These are phyloP conservation scores for Peromyscus leucopus DNA, from an alignment of 2,113 vertebrate species.

Conservation along the genomic window DNA sequence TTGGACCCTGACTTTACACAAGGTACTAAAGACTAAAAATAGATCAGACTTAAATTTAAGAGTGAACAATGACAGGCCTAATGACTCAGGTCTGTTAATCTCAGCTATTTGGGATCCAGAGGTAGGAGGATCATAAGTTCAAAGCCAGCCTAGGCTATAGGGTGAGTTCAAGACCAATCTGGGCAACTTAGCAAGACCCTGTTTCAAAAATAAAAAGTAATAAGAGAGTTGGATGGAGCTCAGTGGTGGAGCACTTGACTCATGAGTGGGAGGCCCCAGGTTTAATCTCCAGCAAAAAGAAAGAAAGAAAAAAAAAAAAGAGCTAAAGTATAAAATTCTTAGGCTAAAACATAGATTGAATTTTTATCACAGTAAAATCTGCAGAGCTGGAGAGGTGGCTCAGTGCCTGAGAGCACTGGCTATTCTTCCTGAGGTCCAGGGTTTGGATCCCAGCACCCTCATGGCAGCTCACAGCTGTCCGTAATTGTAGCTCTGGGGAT, in stretches of 20 bases:
- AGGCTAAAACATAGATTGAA: background rate
- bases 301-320: too few species aligned
- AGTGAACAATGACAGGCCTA: background rate
- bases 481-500: background rate
- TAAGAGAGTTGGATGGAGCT: background rate
- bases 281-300: background rate
- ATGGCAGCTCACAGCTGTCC: background rate
- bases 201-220: background rate
- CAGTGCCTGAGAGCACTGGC: background rate
- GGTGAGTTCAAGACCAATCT: background rate
- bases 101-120: background rate
- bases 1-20: background rate
- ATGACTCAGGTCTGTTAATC: background rate
- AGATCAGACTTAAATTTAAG: background rate
- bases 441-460: background rate
- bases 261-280: background rate
- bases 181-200: background rate
- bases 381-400: background rate
- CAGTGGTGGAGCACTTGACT: background rate
- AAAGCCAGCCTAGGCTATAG: background rate
- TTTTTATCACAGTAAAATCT: background rate
- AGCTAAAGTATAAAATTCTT: constrained; percentile 24
- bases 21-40: constrained; percentile 5
- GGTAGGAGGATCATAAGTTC: background rate
- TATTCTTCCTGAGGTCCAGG: background rate